Evolutionary conservation across 2,888 invertebrate genomes (phyloP).

Genomic region (Acleris cristana): DNA sequence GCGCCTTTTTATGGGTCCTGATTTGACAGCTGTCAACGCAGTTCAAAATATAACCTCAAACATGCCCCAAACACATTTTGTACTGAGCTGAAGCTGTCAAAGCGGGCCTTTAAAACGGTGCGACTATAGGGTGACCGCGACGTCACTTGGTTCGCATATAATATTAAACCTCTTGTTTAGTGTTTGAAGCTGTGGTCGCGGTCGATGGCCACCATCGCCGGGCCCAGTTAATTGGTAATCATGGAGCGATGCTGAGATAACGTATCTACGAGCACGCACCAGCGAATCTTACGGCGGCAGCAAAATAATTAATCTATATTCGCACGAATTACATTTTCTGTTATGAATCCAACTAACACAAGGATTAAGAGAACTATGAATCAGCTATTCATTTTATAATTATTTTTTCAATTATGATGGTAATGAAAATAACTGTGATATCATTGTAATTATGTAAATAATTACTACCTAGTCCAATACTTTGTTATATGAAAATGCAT

Average conservation of each 20-base stretch:
- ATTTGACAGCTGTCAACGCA: no score
- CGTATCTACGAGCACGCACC: constrained; percentile 18
- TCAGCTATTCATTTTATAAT: constrained; percentile 9
- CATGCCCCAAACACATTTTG: no score
- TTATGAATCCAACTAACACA: neutral
- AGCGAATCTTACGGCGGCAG: constrained; percentile 30
- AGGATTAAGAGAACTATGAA: neutral
- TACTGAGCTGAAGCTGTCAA: no score
- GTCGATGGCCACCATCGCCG: constrained; percentile 15
- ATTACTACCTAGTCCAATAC: constrained; percentile 12
- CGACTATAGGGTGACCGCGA: no score
- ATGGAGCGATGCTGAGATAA: constrained; percentile 31
- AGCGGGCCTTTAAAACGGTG: no score
- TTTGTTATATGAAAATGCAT: neutral
- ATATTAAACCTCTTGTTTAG: neutral
- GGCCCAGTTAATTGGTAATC: constrained; percentile 10
- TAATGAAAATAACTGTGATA: constrained; percentile 8
- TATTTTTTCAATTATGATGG: constrained; percentile 7
- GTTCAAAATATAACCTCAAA: no score
- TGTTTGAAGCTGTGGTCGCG: constrained; percentile 13
- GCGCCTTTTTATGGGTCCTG: no score
- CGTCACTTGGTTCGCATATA: no score
- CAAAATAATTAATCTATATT: constrained; percentile 21
- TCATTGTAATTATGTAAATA: constrained; percentile 4
- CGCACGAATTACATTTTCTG: constrained; percentile 11